Evolutionary conservation across 2,113 vertebrate genomes (phyloP), one percentile per base, ranked within the genome.

Genomic region (Thunnus thynnus): DNA sequence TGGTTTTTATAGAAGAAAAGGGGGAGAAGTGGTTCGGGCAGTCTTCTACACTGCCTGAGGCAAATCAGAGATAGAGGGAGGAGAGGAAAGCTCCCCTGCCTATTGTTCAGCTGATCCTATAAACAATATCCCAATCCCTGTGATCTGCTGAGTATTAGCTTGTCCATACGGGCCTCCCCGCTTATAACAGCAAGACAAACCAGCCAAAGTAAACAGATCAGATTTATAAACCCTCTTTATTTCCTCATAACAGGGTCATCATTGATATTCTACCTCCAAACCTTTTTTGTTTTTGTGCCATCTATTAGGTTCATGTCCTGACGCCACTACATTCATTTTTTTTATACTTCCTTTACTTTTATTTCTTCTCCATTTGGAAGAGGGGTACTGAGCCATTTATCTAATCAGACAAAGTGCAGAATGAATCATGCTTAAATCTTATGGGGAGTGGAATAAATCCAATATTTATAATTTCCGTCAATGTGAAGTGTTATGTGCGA

Each of bases 81-180:
- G 55, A 82, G 76, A 78, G 69, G 80, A 87, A 69, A 57, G 76
- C 76, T 94, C 91, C 90, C 88, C 71, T 84, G 87, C 71, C 92
- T 88, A 86, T 93, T 93, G 94, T 94, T 94, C 74, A 82, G 76
- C 55, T 91, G 88, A 92, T 92, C 91, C 89, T 75, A 86, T 91
- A 93, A 93, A 94, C 84, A 91, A 92, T 88, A 85, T 86, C 63
- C 81, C 71, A 87, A 90, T 89, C 85, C 90, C 70, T 83, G 73
- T 85, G 87, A 90, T 89, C 80, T 89, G 76, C 67, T 72, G 30
- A 80, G 73, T 77, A 89, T 90, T 86, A 88, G 54, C 6, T 67
- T 51, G 72, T 79, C 79, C 57, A 82, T 61, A 63, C 41, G 18
- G 83, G 41, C 36, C 36, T 60, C 25, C 5, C 47, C 70, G 47